Evolutionary conservation across 2,113 vertebrate genomes (phyloP).

Genomic region (Chamaea fasciata): DNA sequence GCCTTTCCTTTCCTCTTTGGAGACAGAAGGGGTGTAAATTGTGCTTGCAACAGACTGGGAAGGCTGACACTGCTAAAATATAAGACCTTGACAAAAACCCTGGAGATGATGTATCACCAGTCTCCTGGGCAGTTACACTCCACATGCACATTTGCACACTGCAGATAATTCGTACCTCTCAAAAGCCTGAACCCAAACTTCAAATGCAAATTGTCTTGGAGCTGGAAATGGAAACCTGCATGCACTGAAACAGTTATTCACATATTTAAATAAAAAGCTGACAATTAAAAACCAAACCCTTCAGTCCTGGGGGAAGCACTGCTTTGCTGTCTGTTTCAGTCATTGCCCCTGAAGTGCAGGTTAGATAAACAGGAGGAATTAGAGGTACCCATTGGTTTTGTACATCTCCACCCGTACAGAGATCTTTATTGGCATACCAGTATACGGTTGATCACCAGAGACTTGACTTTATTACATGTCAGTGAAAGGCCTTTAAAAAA

Average conservation of each 20-base stretch:
- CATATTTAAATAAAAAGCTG: neutral
- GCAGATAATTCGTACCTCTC: slow-evolving; percentile 1
- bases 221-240: neutral
- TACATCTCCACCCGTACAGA: neutral
- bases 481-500: neutral
- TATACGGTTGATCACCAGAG: neutral
- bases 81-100: slow-evolving; percentile 36
- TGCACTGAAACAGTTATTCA: neutral
- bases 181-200: neutral
- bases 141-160: neutral
- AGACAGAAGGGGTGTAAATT: slow-evolving; percentile 53
- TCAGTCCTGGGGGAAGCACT: neutral
- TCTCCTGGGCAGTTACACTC: slow-evolving; percentile 15
- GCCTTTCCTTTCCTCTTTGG: slow-evolving; percentile 22
- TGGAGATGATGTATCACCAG: slow-evolving; percentile 34
- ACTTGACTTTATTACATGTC: neutral
- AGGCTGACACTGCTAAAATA: slow-evolving; percentile 53
- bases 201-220: neutral
- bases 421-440: neutral
- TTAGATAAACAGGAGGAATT: neutral
- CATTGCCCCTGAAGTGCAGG: neutral
- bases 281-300: neutral
- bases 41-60: slow-evolving; percentile 21
- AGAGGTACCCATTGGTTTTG: neutral
- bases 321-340: neutral